Conservation (phyloP, 2,797 vertebrate genomes). For the Calcarius lapponicus region DNA sequence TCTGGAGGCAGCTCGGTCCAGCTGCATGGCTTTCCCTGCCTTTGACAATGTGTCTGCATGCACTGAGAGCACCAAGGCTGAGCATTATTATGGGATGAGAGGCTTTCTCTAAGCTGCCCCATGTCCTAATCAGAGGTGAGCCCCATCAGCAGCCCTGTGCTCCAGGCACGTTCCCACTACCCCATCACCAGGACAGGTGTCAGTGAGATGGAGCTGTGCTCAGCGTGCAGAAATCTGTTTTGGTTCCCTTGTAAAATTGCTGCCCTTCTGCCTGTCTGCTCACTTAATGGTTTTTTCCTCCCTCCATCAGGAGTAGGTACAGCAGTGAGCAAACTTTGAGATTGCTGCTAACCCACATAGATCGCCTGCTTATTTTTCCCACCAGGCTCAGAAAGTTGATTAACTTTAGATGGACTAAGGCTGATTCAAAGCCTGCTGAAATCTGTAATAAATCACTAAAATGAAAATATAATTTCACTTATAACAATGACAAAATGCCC, state of each 20-base stretch:
- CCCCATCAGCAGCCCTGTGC: neutral
- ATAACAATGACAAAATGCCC: neutral
- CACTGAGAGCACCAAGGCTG: neutral
- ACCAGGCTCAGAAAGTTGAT: conserved; percentile 34
- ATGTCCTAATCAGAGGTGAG: neutral
- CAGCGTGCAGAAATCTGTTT: neutral
- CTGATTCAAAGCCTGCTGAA: conserved; percentile 6
- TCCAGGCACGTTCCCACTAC: neutral
- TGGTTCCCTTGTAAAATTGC: neutral
- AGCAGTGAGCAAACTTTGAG: neutral
- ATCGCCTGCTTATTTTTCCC: conserved; percentile 40
- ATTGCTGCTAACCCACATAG: neutral
- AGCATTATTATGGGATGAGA: neutral
- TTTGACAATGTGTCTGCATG: neutral
- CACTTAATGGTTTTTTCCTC: neutral
- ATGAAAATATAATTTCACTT: conserved; percentile 32
- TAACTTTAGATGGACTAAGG: conserved; percentile 31
- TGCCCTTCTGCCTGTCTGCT: neutral
- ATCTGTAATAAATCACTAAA: conserved; percentile 40
- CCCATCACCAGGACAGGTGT: neutral
- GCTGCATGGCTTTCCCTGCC: neutral
- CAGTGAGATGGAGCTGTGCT: neutral
- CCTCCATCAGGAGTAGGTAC: neutral
- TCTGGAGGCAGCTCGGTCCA: neutral
- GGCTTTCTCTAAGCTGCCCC: neutral